A percentile compares a stretch with the other conserved stretches of the same genome.
Conservation (phyloP, 1,140 invertebrate species). For the Daktulosphaira vitifoliae region DNA sequence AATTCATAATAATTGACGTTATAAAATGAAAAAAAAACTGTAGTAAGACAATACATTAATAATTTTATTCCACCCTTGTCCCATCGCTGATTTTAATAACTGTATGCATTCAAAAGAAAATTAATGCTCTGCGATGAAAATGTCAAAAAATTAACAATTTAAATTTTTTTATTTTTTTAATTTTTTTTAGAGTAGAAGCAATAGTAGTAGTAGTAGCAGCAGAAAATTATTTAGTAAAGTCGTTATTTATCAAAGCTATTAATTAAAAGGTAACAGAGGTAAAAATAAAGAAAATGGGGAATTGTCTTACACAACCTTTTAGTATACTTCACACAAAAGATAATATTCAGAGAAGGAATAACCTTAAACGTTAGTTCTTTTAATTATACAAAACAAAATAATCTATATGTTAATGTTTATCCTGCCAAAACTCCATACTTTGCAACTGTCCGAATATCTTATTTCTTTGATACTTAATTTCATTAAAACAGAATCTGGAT, state of each 20-base stretch:
- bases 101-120: not conserved
- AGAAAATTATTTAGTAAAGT: too few relatives aligned
- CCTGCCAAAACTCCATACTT: not conserved
- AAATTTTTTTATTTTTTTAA: conserved; percentile 11
- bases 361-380: too few relatives aligned
- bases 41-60: conserved; percentile 3
- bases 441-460: conserved; percentile 44
- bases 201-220: too few relatives aligned
- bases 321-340: too few relatives aligned
- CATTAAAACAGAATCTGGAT: conserved; percentile 49
- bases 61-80: not conserved
- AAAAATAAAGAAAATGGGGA: not conserved
- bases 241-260: conserved; percentile 19
- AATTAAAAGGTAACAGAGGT: conserved; percentile 15
- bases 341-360: too few relatives aligned
- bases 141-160: conserved; percentile 17
- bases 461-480: conserved; percentile 53
- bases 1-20: not conserved
- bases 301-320: not conserved
- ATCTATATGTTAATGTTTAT: not conserved
- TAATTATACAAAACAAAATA: not conserved
- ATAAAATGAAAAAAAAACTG: not conserved
- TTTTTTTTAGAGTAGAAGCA: not conserved
- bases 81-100: too few relatives aligned
- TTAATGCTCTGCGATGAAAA: not conserved